Evolutionary conservation across 2,113 vertebrate species (phyloP), one percentile per base, ranked within the genome.

Genomic region (Ardeotis arabs): DNA sequence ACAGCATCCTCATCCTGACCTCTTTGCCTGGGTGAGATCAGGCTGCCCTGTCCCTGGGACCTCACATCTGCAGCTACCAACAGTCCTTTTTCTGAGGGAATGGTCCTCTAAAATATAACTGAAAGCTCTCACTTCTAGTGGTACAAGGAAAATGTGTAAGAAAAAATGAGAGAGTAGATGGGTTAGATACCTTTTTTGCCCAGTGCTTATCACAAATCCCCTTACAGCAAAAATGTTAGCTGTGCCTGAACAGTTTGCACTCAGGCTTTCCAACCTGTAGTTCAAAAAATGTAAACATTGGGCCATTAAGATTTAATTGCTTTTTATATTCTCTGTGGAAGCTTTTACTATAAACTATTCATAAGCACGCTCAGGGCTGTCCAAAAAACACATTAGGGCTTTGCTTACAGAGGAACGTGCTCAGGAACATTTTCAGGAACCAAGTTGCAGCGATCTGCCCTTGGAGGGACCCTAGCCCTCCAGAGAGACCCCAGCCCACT

Each of bases 321-420:
- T 93, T 92, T 96, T 95, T 92, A 83, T 95, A 84, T 92, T 90
- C 88, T 92, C 83, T 0, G 0, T 66, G 86, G 86, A 96, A 90
- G 95, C 83, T 87, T 96, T 95, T 95, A 94, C 90, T 94, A 96
- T 94, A 83, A 96, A 95, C 90, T 93, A 96, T 96, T 97, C 88
- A 96, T 96, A 93, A 96, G 90, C 95, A 94, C 0, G 1, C 62
- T 78, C 80, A 82, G 80, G 39, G 49, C 56, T 96, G 83, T 67
- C 88, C 49, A 84, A 90, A 81, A 94, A 87, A 50, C 44, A 12
- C 39, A 84, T 87, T 75, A 93, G 37, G 49, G 56, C 29, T 80
- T 78, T 83, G 28, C 41, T 52, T 64, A n/a, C 12, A 72, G 56
- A 77, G 60, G 58, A 63, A 68, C 14, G 60, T 5, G 9, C 60